Evolutionary conservation across 2,888 invertebrate genomes (phyloP).

Genomic region (Rhimphoctona megacephalus): DNA sequence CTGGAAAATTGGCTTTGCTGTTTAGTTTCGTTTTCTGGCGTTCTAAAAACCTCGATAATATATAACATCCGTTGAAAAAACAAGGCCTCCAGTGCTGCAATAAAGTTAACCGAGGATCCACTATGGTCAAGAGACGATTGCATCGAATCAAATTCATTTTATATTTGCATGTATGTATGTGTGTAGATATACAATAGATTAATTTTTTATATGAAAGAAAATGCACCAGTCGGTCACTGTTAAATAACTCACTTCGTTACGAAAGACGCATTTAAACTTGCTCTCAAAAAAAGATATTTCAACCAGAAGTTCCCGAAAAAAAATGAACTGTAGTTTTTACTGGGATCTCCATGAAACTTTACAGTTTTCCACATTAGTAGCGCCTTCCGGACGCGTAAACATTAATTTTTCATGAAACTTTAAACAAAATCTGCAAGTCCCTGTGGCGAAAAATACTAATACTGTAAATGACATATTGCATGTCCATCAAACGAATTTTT

Average conservation of each 20-base stretch:
- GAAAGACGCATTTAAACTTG: conserved; percentile 19
- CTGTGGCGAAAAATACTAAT: too few species aligned
- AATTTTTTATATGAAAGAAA: neutral
- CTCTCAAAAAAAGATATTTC: conserved; percentile 25
- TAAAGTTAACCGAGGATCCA: conserved; percentile 72
- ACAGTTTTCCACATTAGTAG: too few species aligned
- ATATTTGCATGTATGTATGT: neutral
- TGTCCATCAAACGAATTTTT: too few species aligned
- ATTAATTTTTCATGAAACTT: too few species aligned
- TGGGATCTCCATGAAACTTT: too few species aligned
- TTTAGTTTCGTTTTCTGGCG: conserved; percentile 6
- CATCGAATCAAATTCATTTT: conserved; percentile 55
- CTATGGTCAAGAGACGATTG: conserved; percentile 54
- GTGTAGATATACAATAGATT: neutral
- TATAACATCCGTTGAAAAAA: conserved; percentile 48
- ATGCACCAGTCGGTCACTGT: neutral
- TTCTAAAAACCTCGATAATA: conserved; percentile 58
- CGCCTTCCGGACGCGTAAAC: too few species aligned
- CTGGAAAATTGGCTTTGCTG: conserved; percentile 54
- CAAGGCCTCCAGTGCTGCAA: conserved; percentile 39
- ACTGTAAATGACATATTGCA: too few species aligned
- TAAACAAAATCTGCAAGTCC: too few species aligned
- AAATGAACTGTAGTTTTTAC: too few species aligned
- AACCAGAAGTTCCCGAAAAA: too few species aligned
- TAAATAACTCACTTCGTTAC: neutral